Evolutionary conservation across 2,888 invertebrate genomes (phyloP), one percentile per base, ranked within the genome.

Genomic region (Esperia sulphurella): DNA sequence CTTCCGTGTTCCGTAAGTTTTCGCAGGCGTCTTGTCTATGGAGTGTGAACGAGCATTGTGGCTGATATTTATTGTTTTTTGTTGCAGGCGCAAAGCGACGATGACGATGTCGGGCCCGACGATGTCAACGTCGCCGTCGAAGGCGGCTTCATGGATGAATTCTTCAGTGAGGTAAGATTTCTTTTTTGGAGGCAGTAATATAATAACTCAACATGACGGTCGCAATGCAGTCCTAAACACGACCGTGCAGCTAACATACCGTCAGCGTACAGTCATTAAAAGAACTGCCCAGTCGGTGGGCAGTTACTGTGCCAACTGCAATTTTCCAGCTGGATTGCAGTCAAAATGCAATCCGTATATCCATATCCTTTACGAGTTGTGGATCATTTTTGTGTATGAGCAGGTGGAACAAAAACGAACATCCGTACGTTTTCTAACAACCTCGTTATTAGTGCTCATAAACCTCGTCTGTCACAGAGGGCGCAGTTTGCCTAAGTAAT

Each of bases 81-180:
- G n/a, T 50, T 61, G 61, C 91, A 97, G 97, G 98, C 98, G 87
- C 98, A 98, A 92, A 98, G 98, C 91, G 98, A 98, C 91, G 96
- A 96, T 79, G 98, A 98, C 90, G 98, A 98, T 84, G 96, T 94
- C 79, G 96, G 95, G 65, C 95, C 95, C 63, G 97, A 97, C 90
- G 98, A 98, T 84, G 97, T 97, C 88, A 95, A 97, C 86, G 97
- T 98, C 91, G 96, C 95, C 83, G 96, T 98, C 78, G 98, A 98
- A 86, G 95, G 95, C 65, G 97, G 97, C 75, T 98, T 97, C 91
- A 99, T 99, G 98, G 98, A 99, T 86, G 98, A 98, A 87, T 99
- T 99, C 92, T 99, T 99, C 91, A 97, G 97, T 89, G 99, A 99
- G 95, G 97, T 97, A 83, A 91, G 92, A 80, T 30, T 47, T 48